phyloP scores from a whole-genome alignment of 2,113 vertebrate genomes.

The Rhabdomys dilectus region DNA sequence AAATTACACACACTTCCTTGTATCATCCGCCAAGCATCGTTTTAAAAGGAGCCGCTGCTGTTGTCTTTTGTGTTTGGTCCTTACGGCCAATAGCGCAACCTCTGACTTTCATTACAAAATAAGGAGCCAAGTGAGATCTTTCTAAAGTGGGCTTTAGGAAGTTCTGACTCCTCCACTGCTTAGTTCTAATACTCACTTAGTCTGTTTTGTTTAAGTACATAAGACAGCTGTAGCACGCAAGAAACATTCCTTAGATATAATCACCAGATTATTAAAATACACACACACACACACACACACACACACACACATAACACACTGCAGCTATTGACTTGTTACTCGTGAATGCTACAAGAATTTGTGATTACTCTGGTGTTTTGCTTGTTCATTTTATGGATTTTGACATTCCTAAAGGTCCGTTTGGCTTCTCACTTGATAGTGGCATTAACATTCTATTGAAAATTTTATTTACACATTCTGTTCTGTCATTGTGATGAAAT shows the following conservation, averaged over 20 bases:
- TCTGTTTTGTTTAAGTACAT: conserved; percentile 31
- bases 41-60: not conserved
- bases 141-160: conserved; percentile 54
- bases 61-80: not conserved
- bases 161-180: not conserved
- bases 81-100: not conserved
- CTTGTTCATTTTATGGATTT: not conserved
- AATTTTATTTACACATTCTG: not conserved
- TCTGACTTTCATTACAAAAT: conserved; percentile 35
- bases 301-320: not conserved
- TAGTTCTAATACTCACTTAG: conserved; percentile 33
- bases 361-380: not conserved
- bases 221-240: not conserved
- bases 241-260: conserved; percentile 36
- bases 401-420: not conserved
- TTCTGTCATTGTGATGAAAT: not conserved
- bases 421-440: not conserved
- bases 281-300: too few relatives aligned
- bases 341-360: not conserved
- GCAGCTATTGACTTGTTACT: not conserved
- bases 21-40: not conserved
- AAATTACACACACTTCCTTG: not conserved
- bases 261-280: not conserved
- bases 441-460: not conserved
- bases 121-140: conserved; percentile 20